phyloP scores from a whole-genome alignment of 2,797 vertebrate species.

The Scolopax rusticola region DNA sequence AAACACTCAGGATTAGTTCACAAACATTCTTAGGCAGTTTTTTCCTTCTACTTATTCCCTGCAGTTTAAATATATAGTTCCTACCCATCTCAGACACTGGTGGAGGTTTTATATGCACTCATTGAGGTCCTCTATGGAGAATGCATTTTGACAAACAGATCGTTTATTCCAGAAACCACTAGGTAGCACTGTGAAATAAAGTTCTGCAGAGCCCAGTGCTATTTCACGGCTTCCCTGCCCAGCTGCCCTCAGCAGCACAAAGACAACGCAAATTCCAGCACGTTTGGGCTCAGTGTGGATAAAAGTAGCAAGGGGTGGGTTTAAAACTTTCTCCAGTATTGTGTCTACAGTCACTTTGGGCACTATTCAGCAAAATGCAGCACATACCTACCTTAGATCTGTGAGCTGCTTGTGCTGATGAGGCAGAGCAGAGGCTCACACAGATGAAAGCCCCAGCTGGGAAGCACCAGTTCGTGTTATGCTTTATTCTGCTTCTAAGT shows the following conservation, averaged over 20 bases:
- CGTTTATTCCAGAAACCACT: conserved; percentile 31
- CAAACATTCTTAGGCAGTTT: fast-evolving
- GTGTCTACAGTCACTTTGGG: neutral
- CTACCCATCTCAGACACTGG: neutral
- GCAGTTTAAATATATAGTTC: neutral
- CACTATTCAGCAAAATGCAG: neutral
- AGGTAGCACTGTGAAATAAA: conserved; percentile 74
- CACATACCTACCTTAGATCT: fast-evolving
- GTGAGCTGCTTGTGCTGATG: neutral
- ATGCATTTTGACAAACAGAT: neutral
- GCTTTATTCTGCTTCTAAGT: neutral
- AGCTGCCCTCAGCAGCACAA: neutral
- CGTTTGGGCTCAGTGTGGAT: fast-evolving
- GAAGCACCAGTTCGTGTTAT: neutral
- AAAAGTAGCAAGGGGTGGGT: neutral
- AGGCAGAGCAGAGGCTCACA: neutral
- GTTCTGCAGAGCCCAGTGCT: neutral
- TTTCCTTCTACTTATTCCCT: fast-evolving
- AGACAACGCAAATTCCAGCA: neutral
- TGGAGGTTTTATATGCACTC: neutral
- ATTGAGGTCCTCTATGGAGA: fast-evolving
- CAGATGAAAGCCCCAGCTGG: neutral
- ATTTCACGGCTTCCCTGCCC: neutral
- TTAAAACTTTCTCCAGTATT: neutral
- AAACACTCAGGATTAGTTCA: neutral